Base-by-base conservation (phyloP, 2,888 invertebrate genomes). In the Venusia cambrica region DNA sequence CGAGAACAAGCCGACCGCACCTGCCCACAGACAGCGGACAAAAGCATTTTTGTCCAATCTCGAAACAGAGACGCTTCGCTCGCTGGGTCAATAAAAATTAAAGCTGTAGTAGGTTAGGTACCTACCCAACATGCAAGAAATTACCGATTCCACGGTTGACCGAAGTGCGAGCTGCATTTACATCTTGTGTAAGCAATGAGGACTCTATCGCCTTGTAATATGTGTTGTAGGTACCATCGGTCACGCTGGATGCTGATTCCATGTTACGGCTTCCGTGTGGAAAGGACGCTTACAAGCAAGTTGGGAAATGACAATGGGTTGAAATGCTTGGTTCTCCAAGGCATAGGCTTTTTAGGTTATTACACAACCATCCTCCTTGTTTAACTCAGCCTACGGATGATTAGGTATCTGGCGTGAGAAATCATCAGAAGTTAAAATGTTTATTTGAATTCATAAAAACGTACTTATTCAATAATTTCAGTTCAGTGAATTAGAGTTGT, bases 101-200 rank as follows among this genome's bases (percentile, higher is more conserved):
- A n/a, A n/a, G n/a, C n/a, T n/a, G n/a, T n/a, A n/a, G n/a, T n/a
- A n/a, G n/a, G n/a, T n/a, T n/a, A n/a, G n/a, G n/a, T n/a, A n/a
- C 16, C 16, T 16, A 16, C 28, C 37, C 39, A 38, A 33, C 12
- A 9, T 6, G 13, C 39, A 38, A n/a, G n/a, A n/a, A 42, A 44
- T 51, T 38, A 43, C 22, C 24, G 33, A 45, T 38, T 34, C 35
- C 35, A 46, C 52, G 48, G 39, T 40, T 43, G 48, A 37, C 29
- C 30, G 30, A 35, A 26, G 14, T 37, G 21, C 36, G 38, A 29
- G 10, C 6, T n/a, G n/a, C n/a, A n/a, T n/a, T 29, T 37, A 20
- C 29, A 37, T 36, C 17, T 39, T 43, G 33, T 26, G 42, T 11
- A 45, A 48, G 30, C 28, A 51, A 37, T 32, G 36, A 40, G 39